Evolutionary conservation across 2,113 vertebrate species (phyloP).

Genomic region (Ascaphus truei): DNA sequence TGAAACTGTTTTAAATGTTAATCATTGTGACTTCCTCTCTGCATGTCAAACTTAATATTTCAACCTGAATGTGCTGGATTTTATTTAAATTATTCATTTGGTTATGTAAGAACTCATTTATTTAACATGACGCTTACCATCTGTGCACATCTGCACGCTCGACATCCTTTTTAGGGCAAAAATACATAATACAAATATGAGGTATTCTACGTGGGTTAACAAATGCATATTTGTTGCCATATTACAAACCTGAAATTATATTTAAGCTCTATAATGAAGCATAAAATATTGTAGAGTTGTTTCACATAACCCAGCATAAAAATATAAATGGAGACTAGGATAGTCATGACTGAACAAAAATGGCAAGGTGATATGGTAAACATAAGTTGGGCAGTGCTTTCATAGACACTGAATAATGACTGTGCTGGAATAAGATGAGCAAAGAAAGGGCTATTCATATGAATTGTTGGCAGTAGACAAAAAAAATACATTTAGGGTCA

Average conservation of each 20-base stretch:
- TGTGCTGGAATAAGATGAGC: too few relatives aligned
- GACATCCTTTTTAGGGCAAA: slow-evolving; percentile 14
- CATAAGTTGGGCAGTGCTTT: too few relatives aligned
- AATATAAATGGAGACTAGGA: too few relatives aligned
- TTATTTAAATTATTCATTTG: slow-evolving; percentile 29
- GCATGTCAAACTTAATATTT: slow-evolving; percentile 1
- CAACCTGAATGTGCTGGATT: not conserved
- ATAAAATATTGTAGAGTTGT: too few relatives aligned
- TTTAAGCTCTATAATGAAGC: not conserved
- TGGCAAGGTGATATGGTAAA: too few relatives aligned
- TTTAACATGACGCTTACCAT: slow-evolving; percentile 30
- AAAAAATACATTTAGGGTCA: too few relatives aligned
- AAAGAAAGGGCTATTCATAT: too few relatives aligned
- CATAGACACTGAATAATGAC: too few relatives aligned
- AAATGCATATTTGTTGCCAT: not conserved
- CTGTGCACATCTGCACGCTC: slow-evolving; percentile 4
- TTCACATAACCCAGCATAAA: too few relatives aligned
- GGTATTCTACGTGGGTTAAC: slow-evolving; percentile 9
- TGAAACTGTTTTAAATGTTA: not conserved
- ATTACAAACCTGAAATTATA: slow-evolving; percentile 21
- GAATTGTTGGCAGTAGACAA: too few relatives aligned
- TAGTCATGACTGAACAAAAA: too few relatives aligned
- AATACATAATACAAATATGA: slow-evolving; percentile 22
- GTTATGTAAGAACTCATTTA: not conserved
- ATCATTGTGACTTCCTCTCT: slow-evolving; percentile 7